A percentile compares a stretch with the other conserved stretches of the same genome.
phyloP scores from a whole-genome alignment of 2,113 vertebrate species.

The Elaphurus davidianus region DNA sequence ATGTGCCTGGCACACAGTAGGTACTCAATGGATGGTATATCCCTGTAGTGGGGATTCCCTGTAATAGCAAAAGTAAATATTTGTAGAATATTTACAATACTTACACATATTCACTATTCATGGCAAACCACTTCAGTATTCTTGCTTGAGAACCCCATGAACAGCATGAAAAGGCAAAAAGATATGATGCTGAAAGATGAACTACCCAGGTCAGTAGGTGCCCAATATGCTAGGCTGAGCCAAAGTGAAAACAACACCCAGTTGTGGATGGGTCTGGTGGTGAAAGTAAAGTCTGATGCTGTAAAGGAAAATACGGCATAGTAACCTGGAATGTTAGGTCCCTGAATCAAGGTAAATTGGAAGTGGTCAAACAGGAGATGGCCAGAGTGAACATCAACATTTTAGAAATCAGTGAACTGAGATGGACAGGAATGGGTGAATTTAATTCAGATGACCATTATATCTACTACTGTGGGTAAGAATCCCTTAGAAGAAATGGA shows the following conservation, averaged over 20 bases:
- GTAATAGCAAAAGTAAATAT: not conserved
- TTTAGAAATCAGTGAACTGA: not conserved
- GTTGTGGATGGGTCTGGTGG: not conserved
- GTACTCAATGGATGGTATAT: not conserved
- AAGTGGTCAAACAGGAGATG: not conserved
- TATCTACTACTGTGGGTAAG: not conserved
- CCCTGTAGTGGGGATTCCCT: not conserved
- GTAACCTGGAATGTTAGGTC: not conserved
- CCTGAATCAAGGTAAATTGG: not conserved
- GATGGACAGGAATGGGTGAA: not conserved
- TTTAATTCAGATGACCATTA: not conserved
- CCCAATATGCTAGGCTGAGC: not conserved
- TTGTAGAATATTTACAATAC: not conserved
- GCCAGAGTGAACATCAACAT: not conserved
- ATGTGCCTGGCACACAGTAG: not conserved
- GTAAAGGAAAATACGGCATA: not conserved
- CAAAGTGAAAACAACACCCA: not conserved
- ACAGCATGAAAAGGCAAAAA: not conserved
- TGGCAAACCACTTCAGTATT: not conserved
- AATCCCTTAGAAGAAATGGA: not conserved
- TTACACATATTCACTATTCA: not conserved
- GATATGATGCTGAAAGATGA: not conserved
- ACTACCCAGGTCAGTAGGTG: not conserved
- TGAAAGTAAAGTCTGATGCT: not conserved
- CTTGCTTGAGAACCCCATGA: not conserved